Conservation (phyloP, 2,113 vertebrate genomes). For the Charadrius vociferus region DNA sequence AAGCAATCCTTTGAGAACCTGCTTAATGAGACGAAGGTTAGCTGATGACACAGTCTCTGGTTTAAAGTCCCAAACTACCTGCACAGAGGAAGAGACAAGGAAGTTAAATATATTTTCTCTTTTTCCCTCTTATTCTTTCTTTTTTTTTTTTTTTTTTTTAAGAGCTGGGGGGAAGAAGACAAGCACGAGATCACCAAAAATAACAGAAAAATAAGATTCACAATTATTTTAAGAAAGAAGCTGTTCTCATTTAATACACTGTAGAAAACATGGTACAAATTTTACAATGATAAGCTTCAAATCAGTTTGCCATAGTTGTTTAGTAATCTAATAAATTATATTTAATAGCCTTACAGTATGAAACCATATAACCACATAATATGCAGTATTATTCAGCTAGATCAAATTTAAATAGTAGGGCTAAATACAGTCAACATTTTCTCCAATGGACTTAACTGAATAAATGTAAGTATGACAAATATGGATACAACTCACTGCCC, state of each 20-base stretch:
- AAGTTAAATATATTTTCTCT: neutral
- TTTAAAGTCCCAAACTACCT: neutral
- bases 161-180: neutral
- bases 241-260: neutral
- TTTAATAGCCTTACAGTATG: neutral
- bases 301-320: neutral
- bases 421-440: slow-evolving; percentile 15
- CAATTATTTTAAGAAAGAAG: neutral
- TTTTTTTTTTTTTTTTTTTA: too few relatives aligned
- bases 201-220: neutral
- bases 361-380: neutral
- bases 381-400: neutral
- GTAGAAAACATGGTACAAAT: neutral
- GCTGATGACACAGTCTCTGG: neutral
- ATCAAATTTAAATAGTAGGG: neutral
- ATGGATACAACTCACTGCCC: neutral
- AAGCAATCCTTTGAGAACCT: slow-evolving; percentile 23
- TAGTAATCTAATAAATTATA: slow-evolving; percentile 18
- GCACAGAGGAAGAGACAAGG: neutral
- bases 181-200: neutral
- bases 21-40: slow-evolving; percentile 23
- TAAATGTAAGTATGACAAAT: slow-evolving; percentile 32
- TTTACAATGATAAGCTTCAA: neutral
- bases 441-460: neutral
- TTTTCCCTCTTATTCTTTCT: neutral